These are phyloP conservation scores for Neopipo cinnamomea DNA, from an alignment of 2,113 vertebrate species.

Conservation along the genomic window DNA sequence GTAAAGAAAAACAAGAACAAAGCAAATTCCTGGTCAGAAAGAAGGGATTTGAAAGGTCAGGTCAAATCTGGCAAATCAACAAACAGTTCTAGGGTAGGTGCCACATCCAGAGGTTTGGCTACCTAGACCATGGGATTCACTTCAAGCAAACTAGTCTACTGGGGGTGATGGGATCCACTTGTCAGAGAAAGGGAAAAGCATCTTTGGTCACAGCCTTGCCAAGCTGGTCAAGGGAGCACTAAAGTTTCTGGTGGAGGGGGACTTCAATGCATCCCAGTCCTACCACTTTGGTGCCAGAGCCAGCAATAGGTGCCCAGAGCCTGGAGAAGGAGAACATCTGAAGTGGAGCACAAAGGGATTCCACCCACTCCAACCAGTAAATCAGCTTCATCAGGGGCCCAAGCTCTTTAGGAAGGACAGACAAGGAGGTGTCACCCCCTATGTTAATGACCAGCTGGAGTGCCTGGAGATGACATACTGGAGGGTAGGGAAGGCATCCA, in stretches of 20 bases:
- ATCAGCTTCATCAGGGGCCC: not conserved
- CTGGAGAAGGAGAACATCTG: not conserved
- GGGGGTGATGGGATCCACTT: not conserved
- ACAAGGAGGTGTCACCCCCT: not conserved
- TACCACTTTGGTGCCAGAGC: not conserved
- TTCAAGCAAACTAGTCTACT: not conserved
- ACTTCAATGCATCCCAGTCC: too few species aligned
- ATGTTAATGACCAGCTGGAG: not conserved
- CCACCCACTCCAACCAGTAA: not conserved
- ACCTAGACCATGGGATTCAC: not conserved
- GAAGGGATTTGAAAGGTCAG: not conserved
- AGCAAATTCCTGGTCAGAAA: not conserved
- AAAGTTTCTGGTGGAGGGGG: not conserved
- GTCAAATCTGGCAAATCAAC: not conserved
- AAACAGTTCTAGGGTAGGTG: not conserved
- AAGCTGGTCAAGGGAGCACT: not conserved
- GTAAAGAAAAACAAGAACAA: not conserved
- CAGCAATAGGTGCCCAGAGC: not conserved
- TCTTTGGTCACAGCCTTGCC: not conserved
- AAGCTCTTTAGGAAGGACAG: not conserved
- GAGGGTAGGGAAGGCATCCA: not conserved
- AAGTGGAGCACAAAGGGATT: not conserved
- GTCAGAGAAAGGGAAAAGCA: not conserved
- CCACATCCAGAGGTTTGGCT: not conserved
- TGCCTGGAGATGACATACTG: not conserved